Base-by-base conservation (phyloP, 2,797 vertebrate genomes). In the Acipenser ruthenus region DNA sequence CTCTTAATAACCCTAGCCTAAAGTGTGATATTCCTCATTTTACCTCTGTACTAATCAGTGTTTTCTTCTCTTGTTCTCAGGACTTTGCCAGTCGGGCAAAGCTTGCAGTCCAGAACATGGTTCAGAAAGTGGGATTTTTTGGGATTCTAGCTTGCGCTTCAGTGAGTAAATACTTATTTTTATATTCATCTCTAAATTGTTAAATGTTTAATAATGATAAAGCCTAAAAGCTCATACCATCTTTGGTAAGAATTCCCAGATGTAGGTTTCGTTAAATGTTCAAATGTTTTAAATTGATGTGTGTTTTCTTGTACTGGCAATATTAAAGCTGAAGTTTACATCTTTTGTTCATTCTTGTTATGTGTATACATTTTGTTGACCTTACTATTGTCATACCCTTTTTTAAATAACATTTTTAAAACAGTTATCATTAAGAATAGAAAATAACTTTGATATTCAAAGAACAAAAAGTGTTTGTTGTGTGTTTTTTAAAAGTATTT, bases 121-220 rank as follows among this genome's bases (percentile, higher is more conserved):
- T 93, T 70, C 91, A 94, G 81, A 97, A 87, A 84, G 93, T 99
- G 50, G 93, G 93, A 15, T 99, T 99, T 85, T 94, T 99, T 49
- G 97, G 97, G 69, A 99, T 99, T 85, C 82, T 99, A 82, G 94
- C 87, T 23, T 99, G 97, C 77, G 97, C 97, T 67, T 94, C 92
- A 18, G 92, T 95, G 81, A 92, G 92, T 93, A 61, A 65, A 58
- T 63, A 7, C 55, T 58, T 58, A 10, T 66, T 51, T 3, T 9
- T 23, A 60, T 11, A 66, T 18, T 60, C 10, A 7, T 60, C 10
- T 11, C 6, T 7, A 4, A 60, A 18, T 9, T 66, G 53, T 6
- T 58, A 37, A 11, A 47, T 55, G 37, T 12, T 65, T 64, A 12
- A 50, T 60, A 13, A 8, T 13, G 58, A 60, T n/a, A 60, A n/a